phyloP scores from a whole-genome alignment of 1,140 invertebrate species.

The Bombyx mandarina region DNA sequence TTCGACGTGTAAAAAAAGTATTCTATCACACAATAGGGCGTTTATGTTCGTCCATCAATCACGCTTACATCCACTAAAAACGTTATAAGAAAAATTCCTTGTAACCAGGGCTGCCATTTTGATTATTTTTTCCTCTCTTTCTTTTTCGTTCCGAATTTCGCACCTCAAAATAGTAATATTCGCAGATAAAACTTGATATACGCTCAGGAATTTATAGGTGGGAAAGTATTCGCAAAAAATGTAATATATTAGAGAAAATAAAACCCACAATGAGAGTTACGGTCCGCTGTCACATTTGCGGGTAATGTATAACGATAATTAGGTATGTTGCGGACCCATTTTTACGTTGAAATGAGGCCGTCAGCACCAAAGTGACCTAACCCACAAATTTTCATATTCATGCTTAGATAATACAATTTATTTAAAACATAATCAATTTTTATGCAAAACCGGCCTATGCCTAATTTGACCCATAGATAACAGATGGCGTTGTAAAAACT shows the following conservation, averaged over 20 bases:
- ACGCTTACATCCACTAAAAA: slow-evolving; percentile 8
- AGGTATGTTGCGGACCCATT: neutral
- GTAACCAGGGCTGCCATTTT: slow-evolving; percentile 3
- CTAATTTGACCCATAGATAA: too few relatives aligned
- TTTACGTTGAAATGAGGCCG: too few relatives aligned
- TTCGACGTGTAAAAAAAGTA: slow-evolving; percentile 7
- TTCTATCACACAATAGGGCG: slow-evolving; percentile 16
- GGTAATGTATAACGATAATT: neutral
- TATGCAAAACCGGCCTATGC: too few relatives aligned
- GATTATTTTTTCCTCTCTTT: neutral
- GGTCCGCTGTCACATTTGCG: neutral
- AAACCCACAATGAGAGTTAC: neutral
- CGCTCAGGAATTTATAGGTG: too few relatives aligned
- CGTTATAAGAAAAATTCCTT: slow-evolving; percentile 10
- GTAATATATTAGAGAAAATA: too few relatives aligned
- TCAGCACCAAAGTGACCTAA: too few relatives aligned
- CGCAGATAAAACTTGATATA: too few relatives aligned
- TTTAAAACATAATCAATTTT: too few relatives aligned
- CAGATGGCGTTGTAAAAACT: too few relatives aligned
- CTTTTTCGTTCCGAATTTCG: slow-evolving; percentile 3
- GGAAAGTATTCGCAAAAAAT: too few relatives aligned
- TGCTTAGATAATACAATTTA: too few relatives aligned
- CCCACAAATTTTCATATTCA: too few relatives aligned
- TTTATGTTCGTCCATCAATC: slow-evolving; percentile 21
- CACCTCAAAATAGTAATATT: neutral